Conservation (phyloP, 2,797 vertebrate species). For the Rhinella marina region DNA sequence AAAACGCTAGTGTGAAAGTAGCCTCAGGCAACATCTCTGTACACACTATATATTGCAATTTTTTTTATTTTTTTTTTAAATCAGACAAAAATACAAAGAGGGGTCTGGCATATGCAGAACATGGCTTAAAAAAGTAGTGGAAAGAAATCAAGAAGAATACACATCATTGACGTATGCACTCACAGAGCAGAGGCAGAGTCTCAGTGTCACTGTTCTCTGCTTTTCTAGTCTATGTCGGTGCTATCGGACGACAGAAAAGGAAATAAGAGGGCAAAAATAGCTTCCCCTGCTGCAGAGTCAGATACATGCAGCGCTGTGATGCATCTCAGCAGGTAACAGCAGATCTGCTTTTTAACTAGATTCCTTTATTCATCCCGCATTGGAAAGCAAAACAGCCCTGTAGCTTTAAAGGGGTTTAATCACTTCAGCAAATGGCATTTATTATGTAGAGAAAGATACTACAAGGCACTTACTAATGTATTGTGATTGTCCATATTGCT, state of each 20-base stretch:
- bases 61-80: no score
- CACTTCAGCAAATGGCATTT: no score
- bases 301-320: background rate
- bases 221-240: background rate
- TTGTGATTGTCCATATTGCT: no score
- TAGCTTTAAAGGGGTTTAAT: no score
- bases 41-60: no score
- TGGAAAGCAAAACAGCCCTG: background rate
- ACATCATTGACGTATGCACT: background rate
- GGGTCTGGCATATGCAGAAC: no score
- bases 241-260: conserved; percentile 13
- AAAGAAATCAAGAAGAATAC: background rate
- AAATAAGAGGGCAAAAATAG: conserved; percentile 14
- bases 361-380: background rate
- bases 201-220: background rate
- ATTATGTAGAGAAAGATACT: no score
- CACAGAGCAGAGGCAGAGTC: background rate
- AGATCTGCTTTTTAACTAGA: background rate
- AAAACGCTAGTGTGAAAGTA: no score
- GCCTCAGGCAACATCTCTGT: no score
- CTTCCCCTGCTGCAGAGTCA: conserved; percentile 17
- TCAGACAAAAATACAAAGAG: no score
- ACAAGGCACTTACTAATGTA: no score
- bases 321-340: background rate
- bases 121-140: background rate